phyloP scores from a whole-genome alignment of 2,888 invertebrate species.

The Zaprionus lineosus region DNA sequence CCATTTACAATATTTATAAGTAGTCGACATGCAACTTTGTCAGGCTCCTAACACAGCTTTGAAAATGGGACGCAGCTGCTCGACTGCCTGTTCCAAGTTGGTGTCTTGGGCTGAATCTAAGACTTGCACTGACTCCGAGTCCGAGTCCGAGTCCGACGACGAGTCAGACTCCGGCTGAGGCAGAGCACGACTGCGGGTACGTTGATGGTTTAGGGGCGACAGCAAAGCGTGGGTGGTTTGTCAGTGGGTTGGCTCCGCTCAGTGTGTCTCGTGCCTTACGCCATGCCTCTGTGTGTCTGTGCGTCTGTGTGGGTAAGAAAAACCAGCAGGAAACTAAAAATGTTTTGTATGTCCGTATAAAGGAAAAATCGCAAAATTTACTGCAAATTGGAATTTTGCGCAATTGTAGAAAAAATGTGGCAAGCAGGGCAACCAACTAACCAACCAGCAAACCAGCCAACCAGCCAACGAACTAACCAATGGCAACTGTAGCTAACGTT shows the following conservation, averaged over 20 bases:
- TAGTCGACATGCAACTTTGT: slow-evolving; percentile 47
- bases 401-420: slow-evolving; percentile 77
- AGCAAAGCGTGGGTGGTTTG: slow-evolving; percentile 36
- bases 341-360: slow-evolving; percentile 79
- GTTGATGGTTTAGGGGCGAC: slow-evolving; percentile 32
- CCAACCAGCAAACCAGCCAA: slow-evolving; percentile 12
- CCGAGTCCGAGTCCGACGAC: background rate
- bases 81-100: background rate
- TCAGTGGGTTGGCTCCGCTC: slow-evolving; percentile 6
- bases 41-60: background rate
- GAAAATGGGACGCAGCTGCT: slow-evolving; percentile 6
- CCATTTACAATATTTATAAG: slow-evolving; percentile 52
- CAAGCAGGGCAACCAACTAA: slow-evolving; percentile 30
- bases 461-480: slow-evolving; percentile 8
- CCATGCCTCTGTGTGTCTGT: slow-evolving; percentile 14
- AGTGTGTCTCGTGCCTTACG: background rate
- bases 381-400: slow-evolving; percentile 82
- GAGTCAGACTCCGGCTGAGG: background rate
- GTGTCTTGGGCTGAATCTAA: no score
- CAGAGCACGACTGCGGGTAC: background rate
- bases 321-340: slow-evolving; percentile 78
- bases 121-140: no score
- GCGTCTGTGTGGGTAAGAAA: slow-evolving; percentile 44
- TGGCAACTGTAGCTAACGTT: slow-evolving; percentile 50
- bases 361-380: slow-evolving; percentile 82